Evolutionary conservation across 2,888 invertebrate genomes (phyloP), one percentile per base, ranked within the genome.

Genomic region (Cephalotes varians): DNA sequence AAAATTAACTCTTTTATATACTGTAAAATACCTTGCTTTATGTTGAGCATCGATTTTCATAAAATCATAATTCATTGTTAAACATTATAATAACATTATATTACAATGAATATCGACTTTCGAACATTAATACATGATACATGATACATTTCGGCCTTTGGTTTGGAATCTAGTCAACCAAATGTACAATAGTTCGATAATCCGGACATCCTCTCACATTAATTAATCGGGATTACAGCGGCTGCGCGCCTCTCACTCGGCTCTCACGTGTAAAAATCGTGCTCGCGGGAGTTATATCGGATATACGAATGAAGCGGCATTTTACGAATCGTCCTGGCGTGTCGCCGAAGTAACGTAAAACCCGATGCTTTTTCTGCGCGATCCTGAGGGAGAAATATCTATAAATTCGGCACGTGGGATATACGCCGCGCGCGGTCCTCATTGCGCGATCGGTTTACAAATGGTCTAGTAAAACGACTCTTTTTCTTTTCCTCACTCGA

Each of bases 211-310:
- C 44, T 21, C 40, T 64, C 44, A 12, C 40, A 65, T 76, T 67
- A 79, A 79, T 69, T 79, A 79, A 58, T 79, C 25, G 44, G 21
- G 9, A 77, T 58, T 65, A 21, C n/a, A 28, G 25, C 15, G 44
- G 6, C 40, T 15, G 77, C 31, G 56, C 31, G 56, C 18, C 18
- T 31, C 21, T n/a, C 18, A 15, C 18, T 56, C 40, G 12, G 25
- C 2, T 65, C 25, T 18, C 28, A 28, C 31, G 64, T 25, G 3
- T 64, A 79, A 79, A 79, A 79, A 77, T 77, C 67, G 56, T n/a
- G 56, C 56, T 31, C 67, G 25, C 44, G 67, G 44, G 77, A 67
- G 18, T 67, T 67, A 44, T 34, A 44, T 34, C 25, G 77, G 34
- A 67, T 21, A 44, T 58, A 31, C 54, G 44, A 4, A 10, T 5